phyloP scores from a whole-genome alignment of 2,888 invertebrate genomes.

The Plutella xylostella region DNA sequence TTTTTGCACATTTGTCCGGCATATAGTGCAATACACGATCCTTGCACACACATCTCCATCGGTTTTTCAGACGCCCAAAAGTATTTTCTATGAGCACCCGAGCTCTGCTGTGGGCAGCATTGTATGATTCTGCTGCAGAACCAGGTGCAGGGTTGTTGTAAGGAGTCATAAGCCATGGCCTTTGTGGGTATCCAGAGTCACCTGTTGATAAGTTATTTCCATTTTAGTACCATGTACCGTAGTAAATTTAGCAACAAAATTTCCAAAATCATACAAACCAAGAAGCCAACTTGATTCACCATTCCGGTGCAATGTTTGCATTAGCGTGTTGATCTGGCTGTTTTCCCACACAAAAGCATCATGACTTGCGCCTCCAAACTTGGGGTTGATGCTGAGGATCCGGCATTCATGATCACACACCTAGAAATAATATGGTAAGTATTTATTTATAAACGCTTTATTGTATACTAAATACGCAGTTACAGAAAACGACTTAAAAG shows the following conservation, averaged over 20 bases:
- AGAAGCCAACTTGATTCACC: too few relatives aligned
- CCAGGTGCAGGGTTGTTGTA: conserved; percentile 13
- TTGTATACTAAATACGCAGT: too few relatives aligned
- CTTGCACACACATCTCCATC: conserved; percentile 23
- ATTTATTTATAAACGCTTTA: too few relatives aligned
- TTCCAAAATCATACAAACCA: too few relatives aligned
- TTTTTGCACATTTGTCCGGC: conserved; percentile 21
- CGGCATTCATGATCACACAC: too few relatives aligned
- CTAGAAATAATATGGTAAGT: too few relatives aligned
- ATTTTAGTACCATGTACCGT: too few relatives aligned
- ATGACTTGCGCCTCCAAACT: conserved; percentile 23
- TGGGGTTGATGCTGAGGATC: conserved; percentile 7
- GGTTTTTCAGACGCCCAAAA: conserved; percentile 20
- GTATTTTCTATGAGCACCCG: conserved; percentile 20
- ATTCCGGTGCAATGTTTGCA: conserved; percentile 11
- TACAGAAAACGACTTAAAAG: too few relatives aligned
- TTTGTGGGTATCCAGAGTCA: conserved; percentile 22
- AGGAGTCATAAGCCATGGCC: conserved; percentile 25
- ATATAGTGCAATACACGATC: conserved; percentile 21
- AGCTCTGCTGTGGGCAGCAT: conserved; percentile 12
- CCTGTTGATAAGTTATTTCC: too few relatives aligned
- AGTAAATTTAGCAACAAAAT: too few relatives aligned
- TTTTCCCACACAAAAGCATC: conserved; percentile 21
- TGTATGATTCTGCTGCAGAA: conserved; percentile 17
- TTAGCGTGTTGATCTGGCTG: background rate